Conservation (phyloP, 2,113 vertebrate species). For the Neotragus pygmaeus region DNA sequence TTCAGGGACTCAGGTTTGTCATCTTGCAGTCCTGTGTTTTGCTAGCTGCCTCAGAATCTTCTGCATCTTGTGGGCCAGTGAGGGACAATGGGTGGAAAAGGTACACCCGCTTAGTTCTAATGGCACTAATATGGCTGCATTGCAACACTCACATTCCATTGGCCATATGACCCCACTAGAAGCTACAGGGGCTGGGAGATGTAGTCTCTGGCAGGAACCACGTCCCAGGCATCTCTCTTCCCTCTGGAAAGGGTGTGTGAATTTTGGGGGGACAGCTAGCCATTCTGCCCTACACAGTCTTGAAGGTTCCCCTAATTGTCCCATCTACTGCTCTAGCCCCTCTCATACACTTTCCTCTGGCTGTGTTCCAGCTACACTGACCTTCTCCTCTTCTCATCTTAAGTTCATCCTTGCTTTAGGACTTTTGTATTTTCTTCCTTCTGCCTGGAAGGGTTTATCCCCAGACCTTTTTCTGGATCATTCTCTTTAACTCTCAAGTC, state of each 20-base stretch:
- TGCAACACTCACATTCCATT: neutral
- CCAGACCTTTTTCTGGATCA: neutral
- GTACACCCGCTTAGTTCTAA: neutral
- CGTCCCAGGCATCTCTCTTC: neutral
- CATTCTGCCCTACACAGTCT: neutral
- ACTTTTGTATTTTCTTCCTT: neutral
- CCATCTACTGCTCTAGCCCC: neutral
- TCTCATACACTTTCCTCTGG: neutral
- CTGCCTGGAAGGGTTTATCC: neutral
- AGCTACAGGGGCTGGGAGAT: neutral
- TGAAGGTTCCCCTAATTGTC: neutral
- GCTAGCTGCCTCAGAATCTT: neutral
- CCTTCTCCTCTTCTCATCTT: neutral
- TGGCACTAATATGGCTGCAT: neutral
- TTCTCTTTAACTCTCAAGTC: neutral
- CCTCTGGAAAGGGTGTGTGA: neutral
- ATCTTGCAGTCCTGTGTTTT: neutral
- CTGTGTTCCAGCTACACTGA: neutral
- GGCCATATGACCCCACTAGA: neutral
- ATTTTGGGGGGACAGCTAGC: neutral
- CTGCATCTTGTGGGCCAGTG: neutral
- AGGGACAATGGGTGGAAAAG: neutral
- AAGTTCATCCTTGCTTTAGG: neutral
- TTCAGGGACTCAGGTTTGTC: neutral
- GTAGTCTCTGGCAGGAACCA: neutral